Conservation (phyloP, 2,888 invertebrate species). For the Globia sparganii region DNA sequence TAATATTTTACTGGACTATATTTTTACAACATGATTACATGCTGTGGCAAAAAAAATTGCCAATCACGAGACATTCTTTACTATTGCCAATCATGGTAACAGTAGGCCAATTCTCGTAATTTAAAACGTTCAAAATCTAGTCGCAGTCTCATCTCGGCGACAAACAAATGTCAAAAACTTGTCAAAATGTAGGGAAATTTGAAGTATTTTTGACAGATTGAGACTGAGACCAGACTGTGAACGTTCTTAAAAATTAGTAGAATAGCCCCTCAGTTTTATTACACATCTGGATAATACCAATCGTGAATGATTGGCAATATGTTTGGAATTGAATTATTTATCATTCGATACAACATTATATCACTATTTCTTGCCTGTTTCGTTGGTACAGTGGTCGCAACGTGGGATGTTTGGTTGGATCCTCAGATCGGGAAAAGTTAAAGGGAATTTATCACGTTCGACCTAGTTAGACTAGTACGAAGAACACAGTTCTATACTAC, state of each 20-base stretch:
- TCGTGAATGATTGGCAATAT: neutral
- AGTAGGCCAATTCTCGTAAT: too few species aligned
- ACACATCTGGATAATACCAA: neutral
- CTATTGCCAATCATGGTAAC: neutral
- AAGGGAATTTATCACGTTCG: neutral
- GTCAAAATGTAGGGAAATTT: too few species aligned
- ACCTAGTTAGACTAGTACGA: too few species aligned
- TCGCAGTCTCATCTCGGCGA: too few species aligned
- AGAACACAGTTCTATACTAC: neutral
- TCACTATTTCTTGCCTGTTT: too few species aligned
- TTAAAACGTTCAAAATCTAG: too few species aligned
- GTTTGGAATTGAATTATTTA: neutral
- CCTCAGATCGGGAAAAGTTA: neutral
- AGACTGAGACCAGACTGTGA: too few species aligned
- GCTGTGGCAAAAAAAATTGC: neutral
- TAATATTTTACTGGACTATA: constrained; percentile 32
- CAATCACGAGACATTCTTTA: neutral
- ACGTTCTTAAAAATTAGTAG: too few species aligned
- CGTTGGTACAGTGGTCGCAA: too few species aligned
- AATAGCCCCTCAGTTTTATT: too few species aligned
- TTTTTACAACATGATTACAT: constrained; percentile 23
- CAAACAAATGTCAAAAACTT: too few species aligned
- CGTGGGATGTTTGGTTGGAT: neutral
- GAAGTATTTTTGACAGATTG: too few species aligned
- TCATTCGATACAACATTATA: neutral